Evolutionary conservation across 2,113 vertebrate genomes (phyloP).

Genomic region (Lathamus discolor): DNA sequence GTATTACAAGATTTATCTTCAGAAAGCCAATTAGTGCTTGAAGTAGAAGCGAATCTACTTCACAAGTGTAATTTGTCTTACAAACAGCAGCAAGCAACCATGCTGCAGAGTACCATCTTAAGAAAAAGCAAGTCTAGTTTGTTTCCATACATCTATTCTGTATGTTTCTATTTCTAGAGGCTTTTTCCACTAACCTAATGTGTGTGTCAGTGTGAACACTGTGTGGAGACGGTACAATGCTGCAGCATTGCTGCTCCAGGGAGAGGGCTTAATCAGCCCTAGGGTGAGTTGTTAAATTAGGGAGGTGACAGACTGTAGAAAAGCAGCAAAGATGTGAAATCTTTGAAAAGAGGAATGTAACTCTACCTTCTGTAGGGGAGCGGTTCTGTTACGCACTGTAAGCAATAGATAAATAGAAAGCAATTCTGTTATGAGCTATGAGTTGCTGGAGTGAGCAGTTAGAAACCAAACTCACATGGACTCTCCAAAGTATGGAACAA

Average conservation of each 20-base stretch:
- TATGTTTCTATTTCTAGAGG: background rate
- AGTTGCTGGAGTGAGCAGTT: background rate
- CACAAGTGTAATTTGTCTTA: background rate
- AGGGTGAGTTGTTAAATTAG: background rate
- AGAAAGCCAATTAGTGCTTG: conserved; percentile 21
- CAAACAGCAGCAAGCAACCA: background rate
- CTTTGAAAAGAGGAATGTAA: background rate
- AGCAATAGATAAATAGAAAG: background rate
- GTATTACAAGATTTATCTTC: background rate
- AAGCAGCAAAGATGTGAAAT: background rate
- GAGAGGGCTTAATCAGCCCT: background rate
- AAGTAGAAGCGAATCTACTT: background rate
- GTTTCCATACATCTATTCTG: background rate
- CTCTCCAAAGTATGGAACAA: background rate
- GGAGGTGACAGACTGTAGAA: background rate
- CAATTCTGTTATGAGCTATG: background rate
- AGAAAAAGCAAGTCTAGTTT: background rate
- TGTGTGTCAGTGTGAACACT: background rate
- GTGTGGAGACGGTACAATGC: background rate
- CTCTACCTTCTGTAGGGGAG: background rate
- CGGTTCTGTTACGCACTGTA: background rate
- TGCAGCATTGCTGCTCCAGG: background rate
- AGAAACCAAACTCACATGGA: background rate
- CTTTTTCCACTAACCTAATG: background rate
- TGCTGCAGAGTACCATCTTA: background rate